phyloP scores from a whole-genome alignment of 2,797 vertebrate genomes.

The Poeciliopsis presidionis region DNA sequence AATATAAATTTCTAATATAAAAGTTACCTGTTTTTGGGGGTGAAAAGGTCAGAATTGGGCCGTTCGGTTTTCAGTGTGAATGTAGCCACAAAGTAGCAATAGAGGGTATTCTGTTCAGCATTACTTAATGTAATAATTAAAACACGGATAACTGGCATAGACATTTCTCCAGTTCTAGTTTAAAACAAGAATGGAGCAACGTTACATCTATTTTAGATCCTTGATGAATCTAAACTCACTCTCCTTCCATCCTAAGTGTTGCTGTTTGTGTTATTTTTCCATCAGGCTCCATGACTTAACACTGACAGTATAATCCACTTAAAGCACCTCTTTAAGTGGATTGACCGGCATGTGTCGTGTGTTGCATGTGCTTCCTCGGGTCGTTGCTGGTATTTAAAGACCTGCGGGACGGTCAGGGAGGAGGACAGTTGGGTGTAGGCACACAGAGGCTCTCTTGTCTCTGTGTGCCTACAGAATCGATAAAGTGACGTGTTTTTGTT shows the following conservation, averaged over 20 bases:
- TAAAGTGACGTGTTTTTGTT: background rate
- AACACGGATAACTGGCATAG: background rate
- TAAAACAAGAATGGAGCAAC: background rate
- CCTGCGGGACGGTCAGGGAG: conserved; percentile 30
- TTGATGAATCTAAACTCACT: background rate
- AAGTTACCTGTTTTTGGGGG: no score
- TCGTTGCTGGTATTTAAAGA: conserved; percentile 61
- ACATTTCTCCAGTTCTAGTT: background rate
- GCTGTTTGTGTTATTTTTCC: conserved; percentile 29
- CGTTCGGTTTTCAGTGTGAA: no score
- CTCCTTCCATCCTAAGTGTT: conserved; percentile 26
- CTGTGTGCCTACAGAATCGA: background rate
- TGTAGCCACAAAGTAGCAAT: background rate
- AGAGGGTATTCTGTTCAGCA: background rate
- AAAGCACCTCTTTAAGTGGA: conserved; percentile 67
- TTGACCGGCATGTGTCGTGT: conserved; percentile 46
- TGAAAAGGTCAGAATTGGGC: no score
- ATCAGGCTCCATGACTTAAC: conserved; percentile 43
- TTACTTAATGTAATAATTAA: background rate
- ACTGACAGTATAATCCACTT: conserved; percentile 69
- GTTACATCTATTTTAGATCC: background rate
- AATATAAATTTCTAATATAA: no score
- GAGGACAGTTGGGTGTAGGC: no score
- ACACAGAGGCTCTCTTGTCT: conserved; percentile 11
- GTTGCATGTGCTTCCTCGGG: conserved; percentile 51